Conservation (phyloP, 2,113 vertebrate genomes). For the Tachycineta bicolor region DNA sequence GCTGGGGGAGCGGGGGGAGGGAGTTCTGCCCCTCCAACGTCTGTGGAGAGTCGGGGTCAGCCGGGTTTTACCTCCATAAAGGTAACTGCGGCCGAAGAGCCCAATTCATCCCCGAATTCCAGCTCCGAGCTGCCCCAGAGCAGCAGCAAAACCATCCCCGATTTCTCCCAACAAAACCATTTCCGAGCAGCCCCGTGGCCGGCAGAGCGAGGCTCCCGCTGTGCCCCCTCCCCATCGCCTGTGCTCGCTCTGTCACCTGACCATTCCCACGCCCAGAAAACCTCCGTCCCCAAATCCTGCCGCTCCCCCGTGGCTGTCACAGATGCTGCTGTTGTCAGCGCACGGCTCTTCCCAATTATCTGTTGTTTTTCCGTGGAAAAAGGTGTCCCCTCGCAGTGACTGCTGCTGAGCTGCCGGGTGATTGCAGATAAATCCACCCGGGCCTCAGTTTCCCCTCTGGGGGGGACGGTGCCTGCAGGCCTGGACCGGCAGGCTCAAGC, state of each 20-base stretch:
- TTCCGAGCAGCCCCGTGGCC: not conserved
- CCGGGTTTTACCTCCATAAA: not conserved
- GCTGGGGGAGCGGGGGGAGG: rapidly evolving
- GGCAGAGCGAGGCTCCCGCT: not conserved
- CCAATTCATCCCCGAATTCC: not conserved
- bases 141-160: not conserved
- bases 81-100: not conserved
- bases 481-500: not conserved
- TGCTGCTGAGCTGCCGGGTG: not conserved
- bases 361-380: not conserved
- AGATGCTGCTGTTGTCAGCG: not conserved
- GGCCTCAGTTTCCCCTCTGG: not conserved
- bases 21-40: rapidly evolving
- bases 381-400: not conserved
- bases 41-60: rapidly evolving
- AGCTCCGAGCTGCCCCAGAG: not conserved
- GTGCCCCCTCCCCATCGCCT: not conserved
- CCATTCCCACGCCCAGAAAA: not conserved
- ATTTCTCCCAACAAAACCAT: not conserved
- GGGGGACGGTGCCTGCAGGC: not conserved
- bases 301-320: not conserved
- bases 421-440: not conserved
- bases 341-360: not conserved
- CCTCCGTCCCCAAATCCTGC: not conserved
- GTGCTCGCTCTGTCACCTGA: not conserved